phyloP scores from a whole-genome alignment of 2,888 invertebrate genomes.

The Machimus rusticus region DNA sequence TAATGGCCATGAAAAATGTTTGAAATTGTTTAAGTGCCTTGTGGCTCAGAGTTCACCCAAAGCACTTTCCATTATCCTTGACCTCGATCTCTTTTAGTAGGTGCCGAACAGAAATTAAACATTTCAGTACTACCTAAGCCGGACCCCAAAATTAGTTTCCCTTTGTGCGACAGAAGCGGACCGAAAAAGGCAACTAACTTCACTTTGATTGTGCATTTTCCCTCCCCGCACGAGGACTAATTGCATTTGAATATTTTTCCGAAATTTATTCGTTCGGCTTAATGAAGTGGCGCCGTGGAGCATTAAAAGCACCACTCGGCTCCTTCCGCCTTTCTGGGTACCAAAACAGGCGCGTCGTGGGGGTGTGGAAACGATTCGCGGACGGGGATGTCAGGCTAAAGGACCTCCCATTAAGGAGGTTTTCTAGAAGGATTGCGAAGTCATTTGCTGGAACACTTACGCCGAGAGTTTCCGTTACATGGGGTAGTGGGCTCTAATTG shows the following conservation, averaged over 20 bases:
- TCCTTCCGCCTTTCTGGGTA: not conserved
- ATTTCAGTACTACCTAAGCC: not conserved
- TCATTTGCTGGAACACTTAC: not conserved
- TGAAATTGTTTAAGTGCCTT: not conserved
- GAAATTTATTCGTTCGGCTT: not conserved
- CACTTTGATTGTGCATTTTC: not conserved
- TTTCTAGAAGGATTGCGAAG: not conserved
- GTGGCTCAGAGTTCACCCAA: not conserved
- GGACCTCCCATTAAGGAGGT: not conserved
- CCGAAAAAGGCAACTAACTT: not conserved
- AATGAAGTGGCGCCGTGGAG: not conserved
- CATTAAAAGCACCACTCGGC: not conserved
- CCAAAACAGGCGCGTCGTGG: not conserved
- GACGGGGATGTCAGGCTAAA: too few species aligned
- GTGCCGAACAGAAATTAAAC: not conserved
- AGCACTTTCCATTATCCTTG: not conserved
- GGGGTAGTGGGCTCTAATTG: not conserved
- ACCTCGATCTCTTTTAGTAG: not conserved
- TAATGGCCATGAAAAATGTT: not conserved
- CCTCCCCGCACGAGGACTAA: not conserved
- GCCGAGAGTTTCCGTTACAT: not conserved
- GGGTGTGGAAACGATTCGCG: not conserved
- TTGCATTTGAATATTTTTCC: constrained; percentile 13
- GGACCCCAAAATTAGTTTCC: not conserved
- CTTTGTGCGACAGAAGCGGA: not conserved